Base-by-base conservation (phyloP, 1,140 invertebrate genomes). In the Ectropis grisescens region DNA sequence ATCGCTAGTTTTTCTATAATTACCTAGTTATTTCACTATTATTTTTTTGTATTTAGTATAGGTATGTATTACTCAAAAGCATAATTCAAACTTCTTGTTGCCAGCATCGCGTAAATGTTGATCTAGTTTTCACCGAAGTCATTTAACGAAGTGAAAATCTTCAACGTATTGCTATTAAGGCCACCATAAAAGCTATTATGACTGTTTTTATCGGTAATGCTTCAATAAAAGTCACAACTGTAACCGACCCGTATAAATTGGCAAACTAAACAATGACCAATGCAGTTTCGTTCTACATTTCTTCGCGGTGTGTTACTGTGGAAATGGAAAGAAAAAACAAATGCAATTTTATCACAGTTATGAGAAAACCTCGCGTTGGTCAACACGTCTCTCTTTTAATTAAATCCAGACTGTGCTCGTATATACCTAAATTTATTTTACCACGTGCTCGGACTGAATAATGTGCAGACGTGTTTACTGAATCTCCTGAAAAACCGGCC, bases 231-330 rank as follows among this genome's bases (percentile, higher is more conserved):
- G 69, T 59, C 72, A 43, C 62, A 68, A 76, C 59, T 81, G 72
- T 78, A 78, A 81, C 74, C 71, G 69, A 81, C 59, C 71, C 72
- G 71, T 81, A 81, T 78, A 81, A 76, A 78, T 76, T 74, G 76
- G 67, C 60, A 66, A 74, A 74, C 72, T 68, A 76, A 81, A 81
- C 76, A 81, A 81, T 81, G 47, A 58, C 46, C 50, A 37, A 44
- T 56, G 54, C 76, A 81, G 76, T 81, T 71, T 66, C 60, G 58
- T 47, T 72, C 64, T 44, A 76, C 61, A 76, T 76, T 78, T 78
- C 66, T 61, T 62, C 49, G 62, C 58, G 67, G 56, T 43, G 54
- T 51, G 68, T 67, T 41, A 75, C 76, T 71, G 75, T 66, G 56
- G 60, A 64, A 35, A 62, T 61, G 47, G 48, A 64, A 70, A 52